Conservation (phyloP, 2,113 vertebrate genomes). For the Boleophthalmus pectinirostris region DNA sequence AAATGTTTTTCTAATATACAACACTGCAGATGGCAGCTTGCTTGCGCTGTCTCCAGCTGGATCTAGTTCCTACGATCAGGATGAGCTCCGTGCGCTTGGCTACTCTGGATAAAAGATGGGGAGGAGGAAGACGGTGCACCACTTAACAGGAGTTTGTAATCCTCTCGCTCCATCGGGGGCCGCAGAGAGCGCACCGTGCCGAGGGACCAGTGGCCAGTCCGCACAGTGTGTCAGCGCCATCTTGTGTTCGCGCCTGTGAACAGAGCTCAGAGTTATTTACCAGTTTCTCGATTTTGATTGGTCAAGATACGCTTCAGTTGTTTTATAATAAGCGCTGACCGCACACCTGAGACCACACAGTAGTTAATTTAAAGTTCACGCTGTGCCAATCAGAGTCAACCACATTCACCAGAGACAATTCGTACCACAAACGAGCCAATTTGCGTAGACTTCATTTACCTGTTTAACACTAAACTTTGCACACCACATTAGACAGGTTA, state of each 20-base stretch:
- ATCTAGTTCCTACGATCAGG: slow-evolving; percentile 41
- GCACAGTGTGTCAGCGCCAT: slow-evolving; percentile 42
- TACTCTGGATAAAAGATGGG: slow-evolving; percentile 58
- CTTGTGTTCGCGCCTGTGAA: slow-evolving; percentile 35
- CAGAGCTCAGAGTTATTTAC: slow-evolving; percentile 6
- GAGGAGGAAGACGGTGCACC: slow-evolving; percentile 58
- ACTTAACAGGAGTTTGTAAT: slow-evolving; percentile 75
- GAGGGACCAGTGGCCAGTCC: slow-evolving; percentile 13
- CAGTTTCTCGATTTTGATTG: slow-evolving; percentile 51
- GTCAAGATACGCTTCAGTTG: slow-evolving; percentile 44
- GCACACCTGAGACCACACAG: slow-evolving; percentile 58
- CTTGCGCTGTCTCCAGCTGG: slow-evolving; percentile 37
- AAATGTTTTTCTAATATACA: slow-evolving; percentile 28
- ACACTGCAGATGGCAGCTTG: slow-evolving; percentile 51
- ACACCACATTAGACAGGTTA: not conserved
- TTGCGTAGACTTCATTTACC: not conserved
- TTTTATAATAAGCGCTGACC: slow-evolving; percentile 54
- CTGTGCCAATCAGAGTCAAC: slow-evolving; percentile 15
- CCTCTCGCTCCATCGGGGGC: slow-evolving; percentile 54
- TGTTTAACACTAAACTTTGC: not conserved
- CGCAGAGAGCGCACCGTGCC: slow-evolving; percentile 40
- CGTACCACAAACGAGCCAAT: not conserved
- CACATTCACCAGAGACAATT: not conserved
- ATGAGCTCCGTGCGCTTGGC: slow-evolving; percentile 55
- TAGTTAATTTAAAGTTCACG: slow-evolving; percentile 31